Evolutionary conservation across 1,140 invertebrate genomes (phyloP).

Genomic region (Adelges cooleyi): DNA sequence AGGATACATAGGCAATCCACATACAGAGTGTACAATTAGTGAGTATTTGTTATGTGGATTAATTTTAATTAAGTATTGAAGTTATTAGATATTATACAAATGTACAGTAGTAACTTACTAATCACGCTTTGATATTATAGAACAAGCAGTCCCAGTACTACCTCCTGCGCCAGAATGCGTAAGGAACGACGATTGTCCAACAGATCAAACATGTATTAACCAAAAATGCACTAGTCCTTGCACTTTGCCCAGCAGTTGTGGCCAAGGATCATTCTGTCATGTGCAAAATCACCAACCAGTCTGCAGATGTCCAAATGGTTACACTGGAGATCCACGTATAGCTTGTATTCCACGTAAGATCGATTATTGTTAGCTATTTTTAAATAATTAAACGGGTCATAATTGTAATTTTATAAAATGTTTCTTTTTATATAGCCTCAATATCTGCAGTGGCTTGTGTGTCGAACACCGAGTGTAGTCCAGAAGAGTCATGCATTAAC

Average conservation of each 20-base stretch:
- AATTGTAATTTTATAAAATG: not conserved
- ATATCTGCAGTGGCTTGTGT: constrained; percentile 52
- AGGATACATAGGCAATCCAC: constrained; percentile 69
- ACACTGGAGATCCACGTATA: constrained; percentile 54
- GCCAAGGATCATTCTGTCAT: constrained; percentile 62
- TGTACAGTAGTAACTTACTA: too few relatives aligned
- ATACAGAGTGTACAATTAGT: constrained; percentile 55
- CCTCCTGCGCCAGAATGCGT: constrained; percentile 55
- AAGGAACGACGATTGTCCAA: constrained; percentile 59
- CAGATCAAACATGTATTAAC: constrained; percentile 60
- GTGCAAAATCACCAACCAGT: constrained; percentile 58
- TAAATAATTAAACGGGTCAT: not conserved
- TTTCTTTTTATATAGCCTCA: constrained; percentile 36
- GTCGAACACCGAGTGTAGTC: constrained; percentile 63
- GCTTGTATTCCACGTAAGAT: constrained; percentile 29
- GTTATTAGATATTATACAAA: too few relatives aligned
- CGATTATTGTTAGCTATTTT: not conserved
- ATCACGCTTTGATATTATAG: constrained; percentile 1
- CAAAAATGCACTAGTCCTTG: constrained; percentile 70
- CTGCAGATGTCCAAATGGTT: constrained; percentile 67
- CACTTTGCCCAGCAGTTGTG: constrained; percentile 52
- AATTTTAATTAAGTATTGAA: too few relatives aligned
- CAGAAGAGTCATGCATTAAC: constrained; percentile 68
- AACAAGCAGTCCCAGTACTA: constrained; percentile 41
- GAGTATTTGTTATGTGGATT: not conserved